phyloP scores from a whole-genome alignment of 2,113 vertebrate genomes.

The Orthonyx spaldingii region DNA sequence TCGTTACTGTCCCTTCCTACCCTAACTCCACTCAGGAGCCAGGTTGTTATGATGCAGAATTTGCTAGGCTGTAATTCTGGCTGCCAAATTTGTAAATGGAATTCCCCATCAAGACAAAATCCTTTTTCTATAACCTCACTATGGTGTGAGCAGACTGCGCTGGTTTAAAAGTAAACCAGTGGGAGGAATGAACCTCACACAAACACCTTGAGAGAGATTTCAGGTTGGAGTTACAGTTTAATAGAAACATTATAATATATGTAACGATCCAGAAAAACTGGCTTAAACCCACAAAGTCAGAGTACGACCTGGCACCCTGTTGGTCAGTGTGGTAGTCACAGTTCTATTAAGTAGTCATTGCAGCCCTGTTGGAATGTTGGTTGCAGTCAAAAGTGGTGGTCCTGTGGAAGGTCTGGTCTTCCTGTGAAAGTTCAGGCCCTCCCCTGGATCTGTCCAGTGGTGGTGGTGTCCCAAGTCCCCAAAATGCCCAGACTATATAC shows the following conservation, averaged over 20 bases:
- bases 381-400: neutral
- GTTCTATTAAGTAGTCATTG: neutral
- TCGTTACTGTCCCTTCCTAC: neutral
- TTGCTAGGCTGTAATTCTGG: neutral
- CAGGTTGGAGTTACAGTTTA: neutral
- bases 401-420: neutral
- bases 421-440: neutral
- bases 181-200: neutral
- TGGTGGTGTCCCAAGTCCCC: neutral
- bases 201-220: neutral
- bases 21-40: neutral
- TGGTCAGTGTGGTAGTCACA: neutral
- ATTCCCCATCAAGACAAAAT: neutral
- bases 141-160: fast-evolving
- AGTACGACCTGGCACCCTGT: neutral
- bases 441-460: neutral
- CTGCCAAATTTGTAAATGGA: neutral
- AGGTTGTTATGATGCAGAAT: neutral
- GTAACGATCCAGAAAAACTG: neutral
- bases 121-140: neutral
- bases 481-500: neutral
- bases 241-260: neutral
- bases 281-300: neutral
- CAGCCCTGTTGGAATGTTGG: neutral
- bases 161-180: neutral